phyloP scores from a whole-genome alignment of 2,113 vertebrate genomes.

The Pelvicachromis taeniatus region DNA sequence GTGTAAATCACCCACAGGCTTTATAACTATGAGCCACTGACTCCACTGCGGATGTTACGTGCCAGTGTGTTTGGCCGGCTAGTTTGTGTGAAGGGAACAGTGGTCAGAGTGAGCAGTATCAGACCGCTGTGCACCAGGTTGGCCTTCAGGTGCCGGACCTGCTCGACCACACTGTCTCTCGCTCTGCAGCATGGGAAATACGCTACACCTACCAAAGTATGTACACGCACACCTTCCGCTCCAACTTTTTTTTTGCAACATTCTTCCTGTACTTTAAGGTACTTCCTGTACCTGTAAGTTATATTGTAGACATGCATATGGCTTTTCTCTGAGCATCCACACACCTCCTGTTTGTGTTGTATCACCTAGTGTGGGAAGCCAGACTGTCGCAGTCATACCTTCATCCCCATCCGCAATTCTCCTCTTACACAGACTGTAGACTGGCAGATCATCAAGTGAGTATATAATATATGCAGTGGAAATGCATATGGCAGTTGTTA shows the following conservation, averaged over 20 bases:
- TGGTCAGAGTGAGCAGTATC: slow-evolving; percentile 91
- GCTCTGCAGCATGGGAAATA: slow-evolving; percentile 88
- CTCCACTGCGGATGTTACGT: slow-evolving; percentile 82
- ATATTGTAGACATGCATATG: rapidly evolving
- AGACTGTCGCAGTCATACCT: slow-evolving; percentile 82
- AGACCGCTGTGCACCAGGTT: slow-evolving; percentile 87
- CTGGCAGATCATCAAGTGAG: slow-evolving; percentile 92
- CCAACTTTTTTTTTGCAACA: neutral
- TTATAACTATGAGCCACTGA: slow-evolving; percentile 91
- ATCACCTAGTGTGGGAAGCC: slow-evolving; percentile 78
- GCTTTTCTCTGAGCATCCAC: neutral
- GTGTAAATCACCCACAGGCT: slow-evolving; percentile 66
- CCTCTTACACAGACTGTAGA: slow-evolving; percentile 92
- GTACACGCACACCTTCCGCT: neutral
- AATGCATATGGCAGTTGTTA: neutral
- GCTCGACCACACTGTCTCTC: slow-evolving; percentile 78
- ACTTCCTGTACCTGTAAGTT: rapidly evolving
- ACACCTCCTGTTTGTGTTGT: neutral
- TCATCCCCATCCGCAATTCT: slow-evolving; percentile 81
- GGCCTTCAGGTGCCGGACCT: slow-evolving; percentile 84
- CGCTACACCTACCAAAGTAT: slow-evolving; percentile 85
- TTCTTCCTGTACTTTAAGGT: neutral
- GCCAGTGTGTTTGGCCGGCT: slow-evolving; percentile 91
- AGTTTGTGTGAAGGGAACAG: slow-evolving; percentile 85
- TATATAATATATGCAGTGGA: neutral